phyloP scores from a whole-genome alignment of 2,888 invertebrate species.

The Rhogogaster chlorosoma region DNA sequence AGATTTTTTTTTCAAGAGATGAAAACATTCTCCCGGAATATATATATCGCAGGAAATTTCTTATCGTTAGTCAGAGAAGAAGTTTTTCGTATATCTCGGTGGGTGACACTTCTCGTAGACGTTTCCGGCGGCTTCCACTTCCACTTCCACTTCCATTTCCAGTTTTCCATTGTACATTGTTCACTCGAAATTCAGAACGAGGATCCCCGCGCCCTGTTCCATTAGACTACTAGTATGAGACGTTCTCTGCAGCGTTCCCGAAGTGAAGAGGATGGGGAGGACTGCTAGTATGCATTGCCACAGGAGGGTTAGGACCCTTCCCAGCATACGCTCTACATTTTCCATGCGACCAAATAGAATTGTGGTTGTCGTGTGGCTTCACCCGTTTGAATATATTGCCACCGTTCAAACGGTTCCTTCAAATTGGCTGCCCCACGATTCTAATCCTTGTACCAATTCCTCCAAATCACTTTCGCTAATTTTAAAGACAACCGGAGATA shows the following conservation, averaged over 20 bases:
- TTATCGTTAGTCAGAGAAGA: constrained; percentile 1
- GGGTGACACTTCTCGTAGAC: constrained; percentile 14
- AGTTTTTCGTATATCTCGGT: neutral
- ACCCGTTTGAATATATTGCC: constrained; percentile 53
- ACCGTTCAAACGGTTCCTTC: constrained; percentile 56
- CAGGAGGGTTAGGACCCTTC: constrained; percentile 60
- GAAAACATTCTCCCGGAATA: neutral
- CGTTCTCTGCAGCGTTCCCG: constrained; percentile 42
- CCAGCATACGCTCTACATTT: constrained; percentile 67
- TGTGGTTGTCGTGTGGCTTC: constrained; percentile 62
- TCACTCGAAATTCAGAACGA: constrained; percentile 43
- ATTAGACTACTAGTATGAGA: constrained; percentile 64
- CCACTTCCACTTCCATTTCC: neutral
- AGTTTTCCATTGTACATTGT: constrained; percentile 41
- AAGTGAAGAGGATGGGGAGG: neutral
- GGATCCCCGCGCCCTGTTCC: constrained; percentile 58
- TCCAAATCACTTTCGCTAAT: neutral
- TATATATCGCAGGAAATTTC: neutral
- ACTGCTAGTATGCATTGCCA: constrained; percentile 39
- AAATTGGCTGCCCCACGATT: constrained; percentile 30
- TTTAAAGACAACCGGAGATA: neutral
- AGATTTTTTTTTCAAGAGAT: neutral
- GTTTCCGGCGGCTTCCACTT: neutral
- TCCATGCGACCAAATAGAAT: constrained; percentile 72
- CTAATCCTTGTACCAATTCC: constrained; percentile 36